Conservation (phyloP, 2,888 invertebrate genomes). For the Belgica antarctica region DNA sequence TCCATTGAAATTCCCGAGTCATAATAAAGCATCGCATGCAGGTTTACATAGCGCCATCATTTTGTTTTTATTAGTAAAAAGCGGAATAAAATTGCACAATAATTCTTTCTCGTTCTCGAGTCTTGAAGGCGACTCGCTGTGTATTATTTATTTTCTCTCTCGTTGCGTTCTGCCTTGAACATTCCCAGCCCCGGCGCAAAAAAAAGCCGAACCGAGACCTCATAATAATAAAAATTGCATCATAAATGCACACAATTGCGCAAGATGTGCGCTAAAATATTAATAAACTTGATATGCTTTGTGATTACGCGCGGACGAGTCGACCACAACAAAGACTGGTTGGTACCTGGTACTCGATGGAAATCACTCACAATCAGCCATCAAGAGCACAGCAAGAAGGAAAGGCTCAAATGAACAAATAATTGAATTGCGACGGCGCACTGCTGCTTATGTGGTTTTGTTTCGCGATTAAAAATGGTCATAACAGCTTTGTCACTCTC, state of each 20-base stretch:
- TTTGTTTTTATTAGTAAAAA: constrained; percentile 39
- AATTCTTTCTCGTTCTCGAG: constrained; percentile 27
- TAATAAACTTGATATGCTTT: constrained; percentile 25
- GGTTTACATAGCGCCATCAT: constrained; percentile 35
- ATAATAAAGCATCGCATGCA: constrained; percentile 9
- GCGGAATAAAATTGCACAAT: constrained; percentile 38
- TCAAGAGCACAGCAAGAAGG: neutral
- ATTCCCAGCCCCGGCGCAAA: neutral
- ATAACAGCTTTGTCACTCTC: constrained; percentile 34
- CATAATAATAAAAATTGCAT: constrained; percentile 32
- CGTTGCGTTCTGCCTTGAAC: neutral
- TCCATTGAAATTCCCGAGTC: no score
- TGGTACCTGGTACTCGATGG: no score
- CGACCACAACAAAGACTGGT: constrained; percentile 11
- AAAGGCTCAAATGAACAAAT: constrained; percentile 28
- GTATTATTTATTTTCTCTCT: constrained; percentile 39
- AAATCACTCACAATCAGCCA: neutral
- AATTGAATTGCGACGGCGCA: constrained; percentile 28
- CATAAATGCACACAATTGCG: constrained; percentile 28
- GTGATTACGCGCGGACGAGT: constrained; percentile 5
- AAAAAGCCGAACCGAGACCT: neutral
- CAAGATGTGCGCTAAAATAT: constrained; percentile 17
- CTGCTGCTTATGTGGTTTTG: constrained; percentile 22
- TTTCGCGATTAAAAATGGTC: constrained; percentile 36
- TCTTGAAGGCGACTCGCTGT: constrained; percentile 30